phyloP scores from a whole-genome alignment of 1,140 invertebrate species.

The Drosophila nebulosa region DNA sequence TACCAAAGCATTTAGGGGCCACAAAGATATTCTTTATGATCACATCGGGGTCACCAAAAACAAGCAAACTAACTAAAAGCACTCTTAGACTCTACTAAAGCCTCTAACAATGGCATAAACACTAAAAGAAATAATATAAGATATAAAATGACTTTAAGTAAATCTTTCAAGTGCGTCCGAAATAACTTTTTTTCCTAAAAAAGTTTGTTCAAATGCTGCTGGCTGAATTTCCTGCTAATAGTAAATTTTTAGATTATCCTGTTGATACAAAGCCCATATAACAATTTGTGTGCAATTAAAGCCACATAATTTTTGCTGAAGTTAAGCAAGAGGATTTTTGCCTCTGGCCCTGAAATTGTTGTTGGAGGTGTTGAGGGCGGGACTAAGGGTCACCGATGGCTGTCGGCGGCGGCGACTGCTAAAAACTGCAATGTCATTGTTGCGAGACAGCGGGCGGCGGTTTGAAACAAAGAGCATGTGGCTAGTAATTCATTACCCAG shows the following conservation, averaged over 20 bases:
- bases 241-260: background rate
- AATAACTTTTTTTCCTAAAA: too few species aligned
- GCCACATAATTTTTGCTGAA: background rate
- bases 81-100: too few species aligned
- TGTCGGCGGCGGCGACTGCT: constrained; percentile 32
- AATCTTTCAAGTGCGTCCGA: too few species aligned
- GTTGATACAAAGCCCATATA: background rate
- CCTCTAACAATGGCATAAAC: too few species aligned
- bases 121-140: too few species aligned
- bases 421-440: constrained; percentile 79
- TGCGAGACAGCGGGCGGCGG: constrained; percentile 60
- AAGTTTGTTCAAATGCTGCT: too few species aligned
- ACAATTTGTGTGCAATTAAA: constrained; percentile 6
- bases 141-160: too few species aligned
- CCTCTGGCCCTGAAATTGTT: constrained; percentile 60
- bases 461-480: constrained; percentile 68
- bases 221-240: too few species aligned
- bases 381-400: background rate
- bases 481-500: constrained; percentile 75
- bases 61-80: too few species aligned
- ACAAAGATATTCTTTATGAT: too few species aligned
- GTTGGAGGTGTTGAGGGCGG: constrained; percentile 19
- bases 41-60: too few species aligned
- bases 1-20: too few species aligned
- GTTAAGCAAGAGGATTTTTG: constrained; percentile 1